These are phyloP conservation scores for Philotrypesis tridentata DNA, from an alignment of 1,140 invertebrate species.

Conservation along the genomic window DNA sequence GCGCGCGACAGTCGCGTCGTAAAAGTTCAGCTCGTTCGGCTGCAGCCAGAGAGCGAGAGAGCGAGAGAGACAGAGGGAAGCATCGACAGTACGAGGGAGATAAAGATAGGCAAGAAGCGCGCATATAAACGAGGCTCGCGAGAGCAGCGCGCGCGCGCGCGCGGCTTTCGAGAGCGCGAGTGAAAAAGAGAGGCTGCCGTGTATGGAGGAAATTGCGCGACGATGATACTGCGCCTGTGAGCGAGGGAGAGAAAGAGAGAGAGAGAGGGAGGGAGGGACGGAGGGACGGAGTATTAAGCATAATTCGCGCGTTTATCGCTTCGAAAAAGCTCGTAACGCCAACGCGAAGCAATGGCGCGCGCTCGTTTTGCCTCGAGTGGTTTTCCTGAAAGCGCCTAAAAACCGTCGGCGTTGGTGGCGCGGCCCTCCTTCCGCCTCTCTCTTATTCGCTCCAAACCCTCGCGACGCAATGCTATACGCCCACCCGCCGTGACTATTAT, in stretches of 20 bases:
- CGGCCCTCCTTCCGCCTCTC: slow-evolving; percentile 2
- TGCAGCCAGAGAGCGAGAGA: neutral
- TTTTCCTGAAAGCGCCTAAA: slow-evolving; percentile 52
- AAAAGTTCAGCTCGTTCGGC: slow-evolving; percentile 51
- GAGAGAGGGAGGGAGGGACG: no score
- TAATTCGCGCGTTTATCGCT: slow-evolving; percentile 65
- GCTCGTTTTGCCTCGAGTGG: slow-evolving; percentile 50
- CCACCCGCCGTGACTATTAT: neutral
- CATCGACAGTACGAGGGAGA: slow-evolving; percentile 7
- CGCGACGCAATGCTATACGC: neutral
- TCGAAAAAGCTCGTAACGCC: slow-evolving; percentile 46
- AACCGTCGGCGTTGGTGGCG: neutral
- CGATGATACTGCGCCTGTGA: slow-evolving; percentile 26
- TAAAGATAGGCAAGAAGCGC: slow-evolving; percentile 32
- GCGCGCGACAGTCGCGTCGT: slow-evolving; percentile 49
- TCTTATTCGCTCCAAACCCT: slow-evolving; percentile 3
- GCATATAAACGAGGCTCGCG: slow-evolving; percentile 27
- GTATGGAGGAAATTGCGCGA: slow-evolving; percentile 41
- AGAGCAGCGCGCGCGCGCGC: neutral
- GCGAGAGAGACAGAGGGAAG: no score
- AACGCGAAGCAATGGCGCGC: slow-evolving; percentile 44
- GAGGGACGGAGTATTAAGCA: slow-evolving; percentile 54
- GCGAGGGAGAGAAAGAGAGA: neutral
- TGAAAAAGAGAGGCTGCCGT: neutral
- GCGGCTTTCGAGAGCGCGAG: neutral